These are phyloP conservation scores for Elgaria multicarinata DNA, from an alignment of 2,113 vertebrate species.

Conservation along the genomic window DNA sequence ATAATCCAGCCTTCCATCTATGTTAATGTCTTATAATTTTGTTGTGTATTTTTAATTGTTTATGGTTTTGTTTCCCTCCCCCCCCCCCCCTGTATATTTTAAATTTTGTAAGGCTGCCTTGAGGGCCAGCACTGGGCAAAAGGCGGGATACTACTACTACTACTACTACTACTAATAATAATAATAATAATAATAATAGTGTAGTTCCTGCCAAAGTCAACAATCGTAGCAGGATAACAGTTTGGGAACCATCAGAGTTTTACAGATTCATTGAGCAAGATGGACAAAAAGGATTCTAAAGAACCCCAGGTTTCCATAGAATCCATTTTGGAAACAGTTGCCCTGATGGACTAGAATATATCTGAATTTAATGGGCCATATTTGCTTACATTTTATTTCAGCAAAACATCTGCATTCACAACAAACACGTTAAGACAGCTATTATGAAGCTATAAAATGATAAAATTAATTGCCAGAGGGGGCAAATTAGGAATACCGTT, in stretches of 20 bases:
- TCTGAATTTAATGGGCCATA: constrained; percentile 2
- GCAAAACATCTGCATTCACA: background rate
- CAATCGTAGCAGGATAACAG: background rate
- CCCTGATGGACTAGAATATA: background rate
- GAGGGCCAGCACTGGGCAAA: too few species aligned
- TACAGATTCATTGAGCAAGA: background rate
- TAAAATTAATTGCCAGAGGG: constrained; percentile 21
- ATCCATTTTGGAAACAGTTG: background rate
- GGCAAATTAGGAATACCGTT: background rate
- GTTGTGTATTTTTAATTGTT: too few species aligned
- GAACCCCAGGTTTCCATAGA: background rate
- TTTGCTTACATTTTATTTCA: constrained; percentile 1
- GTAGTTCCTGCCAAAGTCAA: too few species aligned
- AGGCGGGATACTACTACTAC: too few species aligned
- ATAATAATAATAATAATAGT: background rate
- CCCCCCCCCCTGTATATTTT: too few species aligned
- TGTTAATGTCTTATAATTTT: too few species aligned
- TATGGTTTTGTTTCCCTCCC: too few species aligned
- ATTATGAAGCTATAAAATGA: constrained; percentile 14
- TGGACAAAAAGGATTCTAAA: background rate
- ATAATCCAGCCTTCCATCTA: too few species aligned
- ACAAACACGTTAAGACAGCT: constrained; percentile 10
- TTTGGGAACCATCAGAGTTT: background rate
- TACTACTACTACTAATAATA: too few species aligned
- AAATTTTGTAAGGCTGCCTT: too few species aligned